Evolutionary conservation across 1,140 invertebrate genomes (phyloP).

Genomic region (Chymomyza costata): DNA sequence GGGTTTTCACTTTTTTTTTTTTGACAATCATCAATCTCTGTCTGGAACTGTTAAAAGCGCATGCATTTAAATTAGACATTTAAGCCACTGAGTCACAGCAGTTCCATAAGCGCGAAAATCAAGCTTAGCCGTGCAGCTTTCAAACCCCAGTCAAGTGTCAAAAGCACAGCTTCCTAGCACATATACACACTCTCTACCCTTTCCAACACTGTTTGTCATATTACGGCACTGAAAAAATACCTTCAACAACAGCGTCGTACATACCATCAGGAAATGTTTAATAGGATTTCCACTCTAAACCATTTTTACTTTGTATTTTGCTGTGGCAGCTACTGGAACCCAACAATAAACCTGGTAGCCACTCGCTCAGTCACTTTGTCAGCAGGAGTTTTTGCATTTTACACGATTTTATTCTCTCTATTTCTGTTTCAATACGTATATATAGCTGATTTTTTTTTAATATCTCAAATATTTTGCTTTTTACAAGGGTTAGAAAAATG

Average conservation of each 20-base stretch:
- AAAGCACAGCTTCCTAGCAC: constrained; percentile 28
- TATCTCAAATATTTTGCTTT: constrained; percentile 59
- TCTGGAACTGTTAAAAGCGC: constrained; percentile 68
- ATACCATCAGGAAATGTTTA: constrained; percentile 58
- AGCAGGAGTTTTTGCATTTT: constrained; percentile 22
- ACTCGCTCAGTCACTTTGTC: constrained; percentile 20
- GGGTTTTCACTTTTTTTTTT: constrained; percentile 1
- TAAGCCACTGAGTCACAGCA: constrained; percentile 42
- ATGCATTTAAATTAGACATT: constrained; percentile 75
- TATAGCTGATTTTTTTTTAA: constrained; percentile 39
- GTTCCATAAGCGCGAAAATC: background rate
- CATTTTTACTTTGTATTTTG: constrained; percentile 70
- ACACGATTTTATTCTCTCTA: constrained; percentile 11
- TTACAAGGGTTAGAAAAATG: constrained; percentile 63
- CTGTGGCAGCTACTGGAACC: constrained; percentile 58
- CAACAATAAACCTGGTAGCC: background rate
- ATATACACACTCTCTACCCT: too few relatives aligned
- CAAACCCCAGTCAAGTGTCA: constrained; percentile 38
- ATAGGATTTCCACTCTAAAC: constrained; percentile 69
- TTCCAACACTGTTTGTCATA: too few relatives aligned
- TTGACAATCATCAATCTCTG: constrained; percentile 70
- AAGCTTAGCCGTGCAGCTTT: constrained; percentile 2
- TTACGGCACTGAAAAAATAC: constrained; percentile 12
- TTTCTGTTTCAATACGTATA: background rate
- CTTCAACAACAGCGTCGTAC: constrained; percentile 36